Evolutionary conservation across 1,140 invertebrate species (phyloP), one percentile per base, ranked within the genome.

Genomic region (Manduca sexta): DNA sequence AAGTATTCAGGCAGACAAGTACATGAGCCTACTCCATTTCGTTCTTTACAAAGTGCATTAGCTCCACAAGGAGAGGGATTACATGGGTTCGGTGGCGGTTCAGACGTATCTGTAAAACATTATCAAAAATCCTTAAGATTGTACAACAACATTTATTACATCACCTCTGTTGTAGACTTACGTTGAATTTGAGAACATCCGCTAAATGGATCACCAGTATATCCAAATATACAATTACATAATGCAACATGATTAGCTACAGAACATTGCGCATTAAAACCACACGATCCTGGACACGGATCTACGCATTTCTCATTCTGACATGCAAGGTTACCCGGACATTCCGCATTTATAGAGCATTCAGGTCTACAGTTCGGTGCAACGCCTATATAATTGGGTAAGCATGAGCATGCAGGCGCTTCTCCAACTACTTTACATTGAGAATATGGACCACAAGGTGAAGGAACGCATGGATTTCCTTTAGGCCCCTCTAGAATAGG

Each of bases 21-120:
- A 72, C 94, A 95, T 12, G 93, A 93, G 16, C 94, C 94, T 15
- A 93, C 93, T n/a, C 92, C 93, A 63, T 93, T 94, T 58, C 91
- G 85, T 84, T 94, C 93, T 72, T 93, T 92, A 70, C 94, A 96
- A 41, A 92, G 64, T n/a, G 93, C 93, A 76, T 95, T 95, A 1
- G 93, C 91, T n/a, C 94, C 94, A 76, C 94, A 96, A 6, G 94
- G 94, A 7, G 93, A 93, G 29, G 93, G 93, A 68, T 91, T 90
- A 66, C 94, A 96, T 21, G 94, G 94, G 51, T 90, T 84, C 17
- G 76, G 79, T 14, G 74, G 74, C 10, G 74, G 73, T 56, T 82
- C 74, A 8, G 76, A 54, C 17, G 51, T 46, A 66, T 72, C 82
- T 85, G 68, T 57, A 60, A 72, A 51, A 45, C 14, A 51, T 33